These are phyloP conservation scores for Notothenia rossii DNA, from an alignment of 2,113 vertebrate genomes.

Conservation along the genomic window DNA sequence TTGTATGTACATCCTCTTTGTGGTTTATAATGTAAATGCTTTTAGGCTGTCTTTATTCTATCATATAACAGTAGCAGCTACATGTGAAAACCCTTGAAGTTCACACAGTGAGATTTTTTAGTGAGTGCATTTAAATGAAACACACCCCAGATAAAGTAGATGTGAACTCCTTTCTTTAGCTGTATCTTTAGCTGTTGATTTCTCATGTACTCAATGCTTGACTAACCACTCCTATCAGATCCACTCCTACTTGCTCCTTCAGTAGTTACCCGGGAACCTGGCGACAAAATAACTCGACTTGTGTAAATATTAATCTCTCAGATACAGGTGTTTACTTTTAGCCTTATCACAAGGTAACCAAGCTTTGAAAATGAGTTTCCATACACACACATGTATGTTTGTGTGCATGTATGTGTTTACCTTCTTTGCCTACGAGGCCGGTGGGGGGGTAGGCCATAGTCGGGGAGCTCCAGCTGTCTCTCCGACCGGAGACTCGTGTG, in stretches of 20 bases:
- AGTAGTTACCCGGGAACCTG: neutral
- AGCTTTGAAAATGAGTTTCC: neutral
- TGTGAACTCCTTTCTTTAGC: neutral
- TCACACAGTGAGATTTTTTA: neutral
- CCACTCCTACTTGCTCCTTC: neutral
- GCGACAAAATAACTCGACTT: neutral
- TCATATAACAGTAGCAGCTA: neutral
- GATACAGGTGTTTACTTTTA: constrained; percentile 30
- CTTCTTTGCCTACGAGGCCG: constrained; percentile 94
- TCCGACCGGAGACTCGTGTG: constrained; percentile 80
- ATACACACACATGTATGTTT: neutral
- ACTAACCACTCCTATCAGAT: neutral
- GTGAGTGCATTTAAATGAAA: neutral
- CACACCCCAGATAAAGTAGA: neutral
- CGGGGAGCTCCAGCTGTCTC: constrained; percentile 87
- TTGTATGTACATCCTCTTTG: neutral
- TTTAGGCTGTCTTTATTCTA: neutral
- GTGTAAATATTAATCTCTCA: constrained; percentile 39
- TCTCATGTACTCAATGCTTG: neutral
- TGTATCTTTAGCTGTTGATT: neutral
- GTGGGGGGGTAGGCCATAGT: constrained; percentile 80
- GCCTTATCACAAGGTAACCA: neutral
- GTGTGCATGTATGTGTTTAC: constrained; percentile 72
- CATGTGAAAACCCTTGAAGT: neutral
- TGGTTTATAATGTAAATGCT: neutral